Percentiles rank a stretch among this genome's conserved stretches.
These are phyloP conservation scores for Mus minutoides DNA, from an alignment of 2,797 vertebrate genomes.

Conservation along the genomic window DNA sequence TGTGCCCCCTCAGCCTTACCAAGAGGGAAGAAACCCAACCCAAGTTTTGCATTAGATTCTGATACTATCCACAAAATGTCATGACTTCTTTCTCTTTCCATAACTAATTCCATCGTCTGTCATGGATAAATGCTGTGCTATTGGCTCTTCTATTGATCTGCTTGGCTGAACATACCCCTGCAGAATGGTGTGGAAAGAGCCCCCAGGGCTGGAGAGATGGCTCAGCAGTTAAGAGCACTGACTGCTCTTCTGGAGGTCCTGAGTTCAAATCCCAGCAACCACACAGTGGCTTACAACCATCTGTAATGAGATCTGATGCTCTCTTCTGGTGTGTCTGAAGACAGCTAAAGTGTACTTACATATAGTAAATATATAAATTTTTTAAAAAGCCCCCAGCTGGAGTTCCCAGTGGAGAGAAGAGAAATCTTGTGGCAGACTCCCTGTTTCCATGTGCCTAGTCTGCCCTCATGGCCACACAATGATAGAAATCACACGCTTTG, in stretches of 20 bases:
- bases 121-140: neutral
- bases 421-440: neutral
- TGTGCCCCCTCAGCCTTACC: neutral
- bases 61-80: neutral
- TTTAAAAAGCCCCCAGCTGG: neutral
- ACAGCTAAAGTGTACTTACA: no score
- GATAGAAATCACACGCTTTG: neutral
- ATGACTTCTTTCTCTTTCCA: slow-evolving; percentile 44
- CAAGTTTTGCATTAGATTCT: slow-evolving; percentile 10
- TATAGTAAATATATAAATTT: no score
- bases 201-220: no score
- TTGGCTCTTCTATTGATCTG: neutral
- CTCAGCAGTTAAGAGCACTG: no score
- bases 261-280: no score
- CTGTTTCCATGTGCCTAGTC: neutral
- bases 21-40: neutral
- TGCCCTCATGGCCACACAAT: neutral
- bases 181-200: neutral
- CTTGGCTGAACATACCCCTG: neutral
- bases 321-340: no score
- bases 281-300: no score
- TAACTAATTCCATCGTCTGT: slow-evolving; percentile 17
- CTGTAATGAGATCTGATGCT: no score
- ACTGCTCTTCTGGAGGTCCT: no score
- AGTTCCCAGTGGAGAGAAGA: neutral